Evolutionary conservation across 2,888 invertebrate species (phyloP).

Genomic region (Pilophorus perplexus): DNA sequence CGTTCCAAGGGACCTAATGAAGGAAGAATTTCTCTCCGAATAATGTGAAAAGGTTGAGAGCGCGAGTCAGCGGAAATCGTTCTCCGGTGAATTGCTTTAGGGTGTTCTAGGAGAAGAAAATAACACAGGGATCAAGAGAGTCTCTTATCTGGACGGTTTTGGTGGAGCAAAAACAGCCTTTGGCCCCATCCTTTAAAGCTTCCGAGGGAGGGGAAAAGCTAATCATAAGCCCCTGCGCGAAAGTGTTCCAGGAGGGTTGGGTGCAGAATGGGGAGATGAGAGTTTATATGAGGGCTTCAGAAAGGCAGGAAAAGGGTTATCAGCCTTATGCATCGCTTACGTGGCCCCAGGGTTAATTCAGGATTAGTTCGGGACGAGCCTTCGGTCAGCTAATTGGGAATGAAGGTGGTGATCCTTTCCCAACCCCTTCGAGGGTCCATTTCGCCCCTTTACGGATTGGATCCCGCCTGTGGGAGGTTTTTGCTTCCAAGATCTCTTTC

Average conservation of each 20-base stretch:
- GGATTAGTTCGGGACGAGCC: slow-evolving; percentile 38
- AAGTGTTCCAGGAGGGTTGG: neutral
- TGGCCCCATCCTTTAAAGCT: neutral
- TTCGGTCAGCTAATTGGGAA: slow-evolving; percentile 42
- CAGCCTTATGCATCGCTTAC: slow-evolving; percentile 43
- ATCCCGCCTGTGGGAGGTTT: too few species aligned
- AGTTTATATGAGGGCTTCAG: slow-evolving; percentile 5
- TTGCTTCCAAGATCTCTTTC: too few species aligned
- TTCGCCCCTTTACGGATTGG: slow-evolving; percentile 25
- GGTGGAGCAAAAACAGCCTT: neutral
- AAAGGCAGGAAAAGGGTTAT: neutral
- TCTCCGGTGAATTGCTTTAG: too few species aligned
- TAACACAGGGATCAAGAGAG: slow-evolving; percentile 10
- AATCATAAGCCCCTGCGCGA: neutral
- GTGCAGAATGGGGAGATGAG: neutral
- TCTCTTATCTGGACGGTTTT: slow-evolving; percentile 3
- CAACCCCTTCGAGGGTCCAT: slow-evolving; percentile 22
- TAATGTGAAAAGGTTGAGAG: too few species aligned
- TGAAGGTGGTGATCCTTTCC: slow-evolving; percentile 19
- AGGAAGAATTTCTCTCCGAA: too few species aligned
- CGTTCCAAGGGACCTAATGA: too few species aligned
- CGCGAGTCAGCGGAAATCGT: too few species aligned
- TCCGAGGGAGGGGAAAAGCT: neutral
- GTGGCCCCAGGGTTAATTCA: slow-evolving; percentile 38
- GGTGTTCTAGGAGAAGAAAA: too few species aligned